Evolutionary conservation across 2,113 vertebrate genomes (phyloP), one percentile per base, ranked within the genome.

Genomic region (Delphinapterus leucas): DNA sequence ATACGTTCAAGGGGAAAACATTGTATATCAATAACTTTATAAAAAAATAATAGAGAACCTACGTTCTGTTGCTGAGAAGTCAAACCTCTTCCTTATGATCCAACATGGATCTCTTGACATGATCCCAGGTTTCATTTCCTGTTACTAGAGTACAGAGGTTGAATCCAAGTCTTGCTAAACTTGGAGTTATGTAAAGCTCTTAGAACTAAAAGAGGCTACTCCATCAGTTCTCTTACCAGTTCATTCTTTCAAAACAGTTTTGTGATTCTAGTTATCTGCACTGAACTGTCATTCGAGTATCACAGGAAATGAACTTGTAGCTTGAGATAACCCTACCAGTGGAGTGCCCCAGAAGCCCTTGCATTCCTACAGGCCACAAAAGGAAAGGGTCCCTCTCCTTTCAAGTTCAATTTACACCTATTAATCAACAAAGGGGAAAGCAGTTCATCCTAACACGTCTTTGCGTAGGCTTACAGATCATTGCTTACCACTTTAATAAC

Each of bases 241-340:
- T 90, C n/a, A 41, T 95, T 92, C 53, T 95, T 93, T 68, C 7
- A 47, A 87, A 95, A 86, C 14, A 70, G 23, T 82, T 95, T 20
- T 47, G 49, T 73, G 61, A 71, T 82, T 93, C 82, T 63, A 83
- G 25, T 82, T 47, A 60, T 41, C 53, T 80, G 44, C 36, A 74
- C 7, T 90, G 25, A 26, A 67, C 25, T 88, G 49, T 61, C 63
- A 87, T 41, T 49, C 6, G 11, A 84, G 36, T 28, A 70, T 4
- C 63, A 73, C 0, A 88, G 28, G 41, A 93, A 92, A 70, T 71
- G 41, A 95, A 73, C 26, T 11, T 65, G 83, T 33, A 80, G 14
- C 36, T 90, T 90, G 17, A 15, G 9, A 47, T 17, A 65, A 21
- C 38, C 55, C 25, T 61, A 44, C 12, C 15, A 85, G 6, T 28